Evolutionary conservation across 2,113 vertebrate species (phyloP).

Genomic region (Stictonetta naevosa): DNA sequence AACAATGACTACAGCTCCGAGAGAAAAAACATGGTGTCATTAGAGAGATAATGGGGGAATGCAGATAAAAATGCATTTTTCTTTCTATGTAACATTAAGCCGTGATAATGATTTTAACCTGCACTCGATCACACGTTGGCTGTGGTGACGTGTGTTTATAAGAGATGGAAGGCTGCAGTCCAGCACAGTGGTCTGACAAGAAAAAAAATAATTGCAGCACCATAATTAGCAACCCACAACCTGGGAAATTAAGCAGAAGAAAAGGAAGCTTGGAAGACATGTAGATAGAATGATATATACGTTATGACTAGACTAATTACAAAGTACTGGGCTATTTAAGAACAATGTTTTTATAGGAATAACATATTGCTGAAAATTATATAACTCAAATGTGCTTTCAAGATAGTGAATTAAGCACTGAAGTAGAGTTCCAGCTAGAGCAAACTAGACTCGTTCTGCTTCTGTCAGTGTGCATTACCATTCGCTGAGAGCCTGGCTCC

Average conservation of each 20-base stretch:
- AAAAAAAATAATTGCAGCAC: conserved; percentile 32
- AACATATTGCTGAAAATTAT: not conserved
- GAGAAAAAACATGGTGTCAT: conserved; percentile 39
- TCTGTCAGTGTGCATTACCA: not conserved
- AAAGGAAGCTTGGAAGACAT: conserved; percentile 14
- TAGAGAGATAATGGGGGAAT: conserved; percentile 56
- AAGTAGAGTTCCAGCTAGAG: not conserved
- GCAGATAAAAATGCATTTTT: conserved; percentile 69
- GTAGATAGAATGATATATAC: not conserved
- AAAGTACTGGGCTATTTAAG: not conserved
- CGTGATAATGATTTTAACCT: conserved; percentile 65
- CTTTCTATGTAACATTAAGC: conserved; percentile 59
- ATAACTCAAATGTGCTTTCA: not conserved
- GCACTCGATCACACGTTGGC: conserved; percentile 34
- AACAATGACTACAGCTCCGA: conserved; percentile 49
- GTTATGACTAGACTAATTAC: not conserved
- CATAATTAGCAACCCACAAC: conserved; percentile 26
- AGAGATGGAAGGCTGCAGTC: conserved; percentile 39
- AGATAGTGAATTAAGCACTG: not conserved
- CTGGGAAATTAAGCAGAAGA: conserved; percentile 22
- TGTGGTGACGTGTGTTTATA: conserved; percentile 53
- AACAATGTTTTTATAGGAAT: not conserved
- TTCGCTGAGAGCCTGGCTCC: not conserved
- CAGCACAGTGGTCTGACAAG: conserved; percentile 46
- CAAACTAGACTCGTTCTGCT: not conserved